Conservation (phyloP, 2,797 vertebrate species). For the Spatula versicolor region DNA sequence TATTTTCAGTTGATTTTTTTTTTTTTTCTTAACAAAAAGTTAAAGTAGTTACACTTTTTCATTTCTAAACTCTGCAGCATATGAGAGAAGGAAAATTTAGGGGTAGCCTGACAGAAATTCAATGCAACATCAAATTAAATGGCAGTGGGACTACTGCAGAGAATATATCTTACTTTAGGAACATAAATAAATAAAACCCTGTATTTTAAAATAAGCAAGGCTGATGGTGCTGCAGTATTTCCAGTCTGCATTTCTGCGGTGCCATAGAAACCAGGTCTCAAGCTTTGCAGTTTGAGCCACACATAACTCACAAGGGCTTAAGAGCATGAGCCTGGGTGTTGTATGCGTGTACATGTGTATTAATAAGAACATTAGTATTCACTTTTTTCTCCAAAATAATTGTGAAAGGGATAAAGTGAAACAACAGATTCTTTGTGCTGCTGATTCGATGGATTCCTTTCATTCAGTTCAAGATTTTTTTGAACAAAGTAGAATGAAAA, state of each 20-base stretch:
- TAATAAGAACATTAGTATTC: neutral
- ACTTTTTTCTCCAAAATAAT: neutral
- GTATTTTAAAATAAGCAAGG: neutral
- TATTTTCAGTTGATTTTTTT: neutral
- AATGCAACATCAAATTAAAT: neutral
- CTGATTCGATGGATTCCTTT: conserved; percentile 1
- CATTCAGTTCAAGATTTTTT: conserved; percentile 15
- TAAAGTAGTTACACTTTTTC: neutral
- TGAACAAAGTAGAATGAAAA: neutral
- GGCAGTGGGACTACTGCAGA: neutral
- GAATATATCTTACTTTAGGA: neutral
- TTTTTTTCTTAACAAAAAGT: neutral
- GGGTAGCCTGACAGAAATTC: neutral
- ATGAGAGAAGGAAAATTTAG: neutral
- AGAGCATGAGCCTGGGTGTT: neutral
- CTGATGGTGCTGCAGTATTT: neutral
- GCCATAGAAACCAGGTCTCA: neutral
- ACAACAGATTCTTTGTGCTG: conserved; percentile 41
- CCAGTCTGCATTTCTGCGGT: neutral
- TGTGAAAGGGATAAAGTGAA: conserved; percentile 39
- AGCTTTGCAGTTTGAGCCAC: neutral
- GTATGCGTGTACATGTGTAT: neutral
- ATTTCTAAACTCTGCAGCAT: neutral
- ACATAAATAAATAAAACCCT: neutral
- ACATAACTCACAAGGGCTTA: neutral